Percentiles rank a stretch among this genome's conserved stretches.
phyloP scores from a whole-genome alignment of 2,888 invertebrate species.

The Agrotis ipsilon region DNA sequence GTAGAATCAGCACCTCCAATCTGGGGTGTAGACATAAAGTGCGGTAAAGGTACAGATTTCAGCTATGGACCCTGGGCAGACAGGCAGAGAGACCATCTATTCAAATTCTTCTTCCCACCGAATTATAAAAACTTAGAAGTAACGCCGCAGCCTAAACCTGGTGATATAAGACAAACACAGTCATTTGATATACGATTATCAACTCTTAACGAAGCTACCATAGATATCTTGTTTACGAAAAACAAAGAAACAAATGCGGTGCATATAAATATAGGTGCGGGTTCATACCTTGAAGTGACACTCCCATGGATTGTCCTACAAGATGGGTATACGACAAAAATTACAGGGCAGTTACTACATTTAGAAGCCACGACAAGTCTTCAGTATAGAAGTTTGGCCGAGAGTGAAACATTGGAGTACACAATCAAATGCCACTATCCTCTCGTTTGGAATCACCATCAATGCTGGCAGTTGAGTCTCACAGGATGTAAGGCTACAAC shows the following conservation, averaged over 20 bases:
- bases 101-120: constrained; percentile 98
- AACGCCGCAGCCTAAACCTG: constrained; percentile 96
- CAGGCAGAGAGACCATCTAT: constrained; percentile 98
- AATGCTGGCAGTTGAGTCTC: constrained; percentile 97
- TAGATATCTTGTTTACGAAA: constrained; percentile 99
- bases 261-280: constrained; percentile 98
- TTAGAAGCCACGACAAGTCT: constrained; percentile 99
- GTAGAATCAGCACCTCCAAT: constrained; percentile 98
- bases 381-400: constrained; percentile 97
- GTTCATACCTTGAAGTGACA: constrained; percentile 98
- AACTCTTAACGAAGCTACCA: constrained; percentile 97
- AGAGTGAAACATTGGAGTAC: constrained; percentile 98
- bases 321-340: constrained; percentile 97
- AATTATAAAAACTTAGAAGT: constrained; percentile 95
- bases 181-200: constrained; percentile 98
- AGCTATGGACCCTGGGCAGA: constrained; percentile 99
- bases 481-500: constrained; percentile 98
- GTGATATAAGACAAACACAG: constrained; percentile 96
- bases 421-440: constrained; percentile 97
- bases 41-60: constrained; percentile 98
- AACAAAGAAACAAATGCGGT: constrained; percentile 98
- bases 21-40: constrained; percentile 98
- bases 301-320: constrained; percentile 98
- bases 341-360: constrained; percentile 98
- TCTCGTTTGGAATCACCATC: constrained; percentile 98